These are phyloP conservation scores for Malacoctenus gilli DNA, from an alignment of 2,797 vertebrate genomes.

Conservation along the genomic window DNA sequence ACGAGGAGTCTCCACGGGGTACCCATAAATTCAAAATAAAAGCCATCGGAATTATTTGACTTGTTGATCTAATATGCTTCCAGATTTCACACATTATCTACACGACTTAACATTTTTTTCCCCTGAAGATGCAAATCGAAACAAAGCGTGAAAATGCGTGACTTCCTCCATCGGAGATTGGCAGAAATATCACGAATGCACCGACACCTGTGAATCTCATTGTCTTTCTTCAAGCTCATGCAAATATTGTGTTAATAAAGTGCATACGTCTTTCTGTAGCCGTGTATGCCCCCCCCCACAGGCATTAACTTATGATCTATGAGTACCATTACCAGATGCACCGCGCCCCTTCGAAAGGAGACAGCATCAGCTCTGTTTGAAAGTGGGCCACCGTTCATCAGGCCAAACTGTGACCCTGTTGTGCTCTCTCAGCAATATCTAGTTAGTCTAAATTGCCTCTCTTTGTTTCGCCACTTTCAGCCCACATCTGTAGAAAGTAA, in stretches of 20 bases:
- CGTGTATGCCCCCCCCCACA: constrained; percentile 6
- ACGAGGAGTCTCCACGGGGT: no score
- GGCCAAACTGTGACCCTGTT: constrained; percentile 53
- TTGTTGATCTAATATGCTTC: neutral
- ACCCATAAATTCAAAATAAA: constrained; percentile 3
- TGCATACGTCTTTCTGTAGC: constrained; percentile 1
- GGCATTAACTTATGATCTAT: constrained; percentile 21
- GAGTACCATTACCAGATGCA: constrained; percentile 25
- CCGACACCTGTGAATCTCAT: neutral
- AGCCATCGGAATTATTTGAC: neutral
- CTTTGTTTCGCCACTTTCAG: constrained; percentile 68
- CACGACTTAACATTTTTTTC: neutral
- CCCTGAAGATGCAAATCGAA: neutral
- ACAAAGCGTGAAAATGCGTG: neutral
- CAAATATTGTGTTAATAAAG: constrained; percentile 20
- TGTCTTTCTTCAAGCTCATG: constrained; percentile 10
- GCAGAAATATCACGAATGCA: neutral
- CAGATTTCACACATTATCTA: neutral
- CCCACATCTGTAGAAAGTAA: constrained; percentile 68
- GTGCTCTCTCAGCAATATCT: constrained; percentile 64
- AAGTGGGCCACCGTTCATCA: constrained; percentile 51
- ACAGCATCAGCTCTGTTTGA: constrained; percentile 14
- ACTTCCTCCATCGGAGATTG: no score
- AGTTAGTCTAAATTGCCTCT: constrained; percentile 64
- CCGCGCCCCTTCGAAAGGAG: constrained; percentile 25